A percentile compares a stretch with the other conserved stretches of the same genome.
These are phyloP conservation scores for Galagoides demidoff DNA, from an alignment of 2,797 vertebrate species.

Conservation along the genomic window DNA sequence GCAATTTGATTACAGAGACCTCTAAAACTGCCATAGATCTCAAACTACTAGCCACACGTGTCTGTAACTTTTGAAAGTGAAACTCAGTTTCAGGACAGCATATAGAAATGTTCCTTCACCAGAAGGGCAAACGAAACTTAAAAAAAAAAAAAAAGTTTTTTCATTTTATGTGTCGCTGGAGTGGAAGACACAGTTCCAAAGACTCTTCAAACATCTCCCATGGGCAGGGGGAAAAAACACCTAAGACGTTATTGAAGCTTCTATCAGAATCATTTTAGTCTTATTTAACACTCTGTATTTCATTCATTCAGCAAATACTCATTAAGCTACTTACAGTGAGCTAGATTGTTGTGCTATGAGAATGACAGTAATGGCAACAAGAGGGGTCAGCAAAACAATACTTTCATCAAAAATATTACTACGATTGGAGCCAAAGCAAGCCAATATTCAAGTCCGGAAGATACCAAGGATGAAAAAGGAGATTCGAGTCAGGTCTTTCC, in stretches of 20 bases:
- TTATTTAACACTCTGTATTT: neutral
- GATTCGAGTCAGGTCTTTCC: neutral
- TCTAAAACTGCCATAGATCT: neutral
- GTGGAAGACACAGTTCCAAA: neutral
- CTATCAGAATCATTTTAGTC: neutral
- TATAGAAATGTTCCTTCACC: neutral
- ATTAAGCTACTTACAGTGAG: neutral
- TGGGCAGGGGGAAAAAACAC: neutral
- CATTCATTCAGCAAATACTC: neutral
- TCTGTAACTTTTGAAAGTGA: neutral
- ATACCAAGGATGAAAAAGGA: neutral
- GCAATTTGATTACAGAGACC: neutral
- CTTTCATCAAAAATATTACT: neutral
- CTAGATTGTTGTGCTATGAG: neutral
- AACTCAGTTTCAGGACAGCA: neutral
- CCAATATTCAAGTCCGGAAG: constrained; percentile 19
- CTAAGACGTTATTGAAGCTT: neutral
- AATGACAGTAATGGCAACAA: neutral
- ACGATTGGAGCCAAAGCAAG: constrained; percentile 6
- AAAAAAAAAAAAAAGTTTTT: neutral
- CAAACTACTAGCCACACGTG: neutral
- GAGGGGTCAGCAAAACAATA: neutral
- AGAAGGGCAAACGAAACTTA: neutral
- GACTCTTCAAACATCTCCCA: neutral
- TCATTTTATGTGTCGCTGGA: neutral